Conservation (phyloP, 2,888 invertebrate genomes). For the Anarsia innoxiella region DNA sequence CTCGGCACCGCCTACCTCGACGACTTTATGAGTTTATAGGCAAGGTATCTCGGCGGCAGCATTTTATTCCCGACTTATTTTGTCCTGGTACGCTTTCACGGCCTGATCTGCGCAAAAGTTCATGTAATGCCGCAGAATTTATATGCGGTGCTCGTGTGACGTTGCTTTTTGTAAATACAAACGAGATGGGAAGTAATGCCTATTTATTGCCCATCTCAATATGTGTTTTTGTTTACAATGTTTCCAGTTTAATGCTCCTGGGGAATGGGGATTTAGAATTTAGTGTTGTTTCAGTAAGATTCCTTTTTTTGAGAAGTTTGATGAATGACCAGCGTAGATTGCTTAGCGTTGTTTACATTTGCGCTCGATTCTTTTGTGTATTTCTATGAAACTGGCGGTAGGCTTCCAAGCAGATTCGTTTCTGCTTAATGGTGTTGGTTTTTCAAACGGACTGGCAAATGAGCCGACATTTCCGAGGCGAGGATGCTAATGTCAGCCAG, state of each 20-base stretch:
- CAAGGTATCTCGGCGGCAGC: constrained; percentile 38
- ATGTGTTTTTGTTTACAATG: constrained; percentile 1
- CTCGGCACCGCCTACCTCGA: constrained; percentile 40
- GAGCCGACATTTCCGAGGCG: constrained; percentile 59
- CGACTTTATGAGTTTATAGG: constrained; percentile 55
- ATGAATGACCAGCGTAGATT: no score
- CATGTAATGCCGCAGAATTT: constrained; percentile 10
- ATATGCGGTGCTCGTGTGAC: constrained; percentile 8
- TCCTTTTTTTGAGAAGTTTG: no score
- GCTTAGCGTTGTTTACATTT: no score
- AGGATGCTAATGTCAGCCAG: constrained; percentile 64
- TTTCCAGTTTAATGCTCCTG: not conserved
- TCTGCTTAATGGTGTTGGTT: constrained; percentile 43
- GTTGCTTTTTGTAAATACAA: constrained; percentile 8
- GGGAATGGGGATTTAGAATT: no score
- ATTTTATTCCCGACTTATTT: constrained; percentile 46
- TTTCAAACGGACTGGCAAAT: constrained; percentile 64
- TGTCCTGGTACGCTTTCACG: constrained; percentile 25
- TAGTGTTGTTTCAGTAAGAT: no score
- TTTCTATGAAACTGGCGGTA: constrained; percentile 9
- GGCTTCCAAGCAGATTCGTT: constrained; percentile 26
- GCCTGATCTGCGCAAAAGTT: constrained; percentile 7
- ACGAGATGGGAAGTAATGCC: constrained; percentile 1
- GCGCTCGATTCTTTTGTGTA: not conserved
- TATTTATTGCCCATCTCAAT: constrained; percentile 7